Evolutionary conservation across 2,888 invertebrate species (phyloP), one percentile per base, ranked within the genome.

Genomic region (Auanema sp.): DNA sequence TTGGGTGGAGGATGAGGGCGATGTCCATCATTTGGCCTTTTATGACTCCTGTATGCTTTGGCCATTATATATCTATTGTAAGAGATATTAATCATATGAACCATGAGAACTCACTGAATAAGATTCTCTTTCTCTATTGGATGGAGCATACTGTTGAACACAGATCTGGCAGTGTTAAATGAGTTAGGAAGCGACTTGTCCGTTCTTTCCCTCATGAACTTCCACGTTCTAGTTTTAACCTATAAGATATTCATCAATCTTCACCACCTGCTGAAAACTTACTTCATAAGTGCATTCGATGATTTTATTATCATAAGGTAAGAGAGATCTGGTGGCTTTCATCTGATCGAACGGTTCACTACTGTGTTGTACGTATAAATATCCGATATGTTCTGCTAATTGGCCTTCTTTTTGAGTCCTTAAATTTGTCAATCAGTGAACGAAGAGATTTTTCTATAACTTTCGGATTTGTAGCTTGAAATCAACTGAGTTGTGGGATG

Each of bases 111-210:
- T 41, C 53, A 70, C 65, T 66, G 60, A 47, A 68, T 51, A 23
- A 78, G 55, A 23, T 52, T 49, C 14, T 73, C 69, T 62, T 78
- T 60, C 11, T 71, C 71, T 8, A 83, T 72, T 16, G 83, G 83
- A 49, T 80, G 60, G 52, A 65, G 43, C 71, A 83, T 84, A 14
- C 78, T 79, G 56, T 76, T 72, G 23, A 72, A 67, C 6, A 84
- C 84, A 51, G 81, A 77, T 14, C 57, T 84, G 2, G 95, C 96
- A 11, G 98, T 98, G 8, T 87, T 88, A 73, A 85, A 90, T 72
- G 91, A 91, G 85, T 98, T 99, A 0, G 98, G 96, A 85, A 89
- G 92, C 0, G 93, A 92, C 86, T 99, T 99, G 85, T 99, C 98
- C 0, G 92, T 93, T 72, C 98, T 87, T 84, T 94, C 92, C 64